phyloP scores from a whole-genome alignment of 2,797 vertebrate species.

The Manis pentadactyla region DNA sequence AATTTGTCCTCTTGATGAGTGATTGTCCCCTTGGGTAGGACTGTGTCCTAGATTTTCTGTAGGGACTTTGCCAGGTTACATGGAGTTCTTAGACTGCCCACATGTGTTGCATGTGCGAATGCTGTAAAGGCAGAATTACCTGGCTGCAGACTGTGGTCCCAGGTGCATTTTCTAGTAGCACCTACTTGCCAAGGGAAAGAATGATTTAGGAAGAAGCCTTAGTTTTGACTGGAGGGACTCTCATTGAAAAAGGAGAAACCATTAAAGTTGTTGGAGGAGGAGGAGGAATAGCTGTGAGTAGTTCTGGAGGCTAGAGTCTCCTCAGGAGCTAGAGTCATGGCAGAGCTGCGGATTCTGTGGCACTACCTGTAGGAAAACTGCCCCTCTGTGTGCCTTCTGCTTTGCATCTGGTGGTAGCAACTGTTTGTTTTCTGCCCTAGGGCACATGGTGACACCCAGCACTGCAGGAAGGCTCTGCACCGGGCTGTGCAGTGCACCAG shows the following conservation, averaged over 20 bases:
- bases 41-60: not conserved
- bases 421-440: conserved; percentile 82
- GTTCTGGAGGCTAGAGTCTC: not conserved
- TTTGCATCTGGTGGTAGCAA: not conserved
- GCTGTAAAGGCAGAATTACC: not conserved
- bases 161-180: not conserved
- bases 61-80: not conserved
- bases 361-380: accelerated
- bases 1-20: not conserved
- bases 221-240: not conserved
- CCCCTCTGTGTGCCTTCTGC: not conserved
- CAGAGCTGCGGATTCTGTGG: not conserved
- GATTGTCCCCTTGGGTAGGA: not conserved
- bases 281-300: no score
- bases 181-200: not conserved
- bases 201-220: not conserved
- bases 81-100: not conserved
- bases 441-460: conserved; percentile 93
- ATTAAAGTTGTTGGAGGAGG: not conserved
- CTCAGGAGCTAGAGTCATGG: accelerated
- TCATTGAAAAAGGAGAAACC: not conserved
- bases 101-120: accelerated
- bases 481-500: conserved; percentile 97
- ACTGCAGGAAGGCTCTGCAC: conserved; percentile 97
- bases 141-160: not conserved